Evolutionary conservation across 2,113 vertebrate genomes (phyloP), one percentile per base, ranked within the genome.

Genomic region (Macrotus californicus): DNA sequence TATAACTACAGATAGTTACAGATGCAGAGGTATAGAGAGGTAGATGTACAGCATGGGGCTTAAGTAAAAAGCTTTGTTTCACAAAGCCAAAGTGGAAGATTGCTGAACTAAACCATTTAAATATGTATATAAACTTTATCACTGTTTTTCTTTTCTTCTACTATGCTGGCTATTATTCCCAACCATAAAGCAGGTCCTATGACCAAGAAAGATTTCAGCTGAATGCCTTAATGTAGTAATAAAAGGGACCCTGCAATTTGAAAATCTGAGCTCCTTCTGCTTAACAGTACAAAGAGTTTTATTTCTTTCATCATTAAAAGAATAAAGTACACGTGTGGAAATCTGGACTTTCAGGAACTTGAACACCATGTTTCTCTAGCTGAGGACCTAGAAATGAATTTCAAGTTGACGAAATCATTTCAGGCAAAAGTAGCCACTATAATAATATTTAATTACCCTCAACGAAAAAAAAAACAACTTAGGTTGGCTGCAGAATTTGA

Each of bases 371-470:
- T 81, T 90, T 95, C 18, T 75, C 59, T 91, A 43, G 15, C 70
- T 87, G 75, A 89, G 46, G 6, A 1, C 5, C 16, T 41, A 75
- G 85, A 39, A 96, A 43, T 41, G 36, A 88, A 94, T 83, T 87
- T 59, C 0, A 0, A 77, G 26, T 61, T 39, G 67, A 83, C 96
- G 89, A 72, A 93, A 86, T 59, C 12, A 85, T 83, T 82, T 67
- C 64, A 88, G 8, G 7, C 24, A 96, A 41, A 95, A 72, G 72
- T 93, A 85, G 69, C 26, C 11, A 59, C 75, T 61, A 12, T 87
- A 96, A 43, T 77, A 97, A 93, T 93, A 86, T 1, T 95, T 95
- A 95, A 95, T 95, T 91, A 92, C 26, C 22, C 6, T 92, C 56
- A 36, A 66, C n/a, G 91, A 56, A 84, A 94, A 76, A 93, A 70